A percentile compares a stretch with the other conserved stretches of the same genome.
phyloP scores from a whole-genome alignment of 2,113 vertebrate species.

The Sander lucioperca region DNA sequence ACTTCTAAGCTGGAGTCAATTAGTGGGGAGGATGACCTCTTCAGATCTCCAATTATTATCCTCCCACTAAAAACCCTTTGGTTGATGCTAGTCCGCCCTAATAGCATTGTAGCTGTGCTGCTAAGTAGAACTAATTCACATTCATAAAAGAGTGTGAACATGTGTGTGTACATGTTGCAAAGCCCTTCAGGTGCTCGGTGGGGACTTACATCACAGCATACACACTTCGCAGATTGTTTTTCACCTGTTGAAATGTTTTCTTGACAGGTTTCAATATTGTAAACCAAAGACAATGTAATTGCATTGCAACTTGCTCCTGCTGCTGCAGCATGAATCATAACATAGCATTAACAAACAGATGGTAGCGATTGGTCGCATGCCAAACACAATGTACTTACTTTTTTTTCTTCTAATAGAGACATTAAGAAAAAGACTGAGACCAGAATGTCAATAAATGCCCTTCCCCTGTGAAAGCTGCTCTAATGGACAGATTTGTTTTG shows the following conservation, averaged over 20 bases:
- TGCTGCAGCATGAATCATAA: constrained; percentile 16
- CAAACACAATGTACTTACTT: constrained; percentile 14
- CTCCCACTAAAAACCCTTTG: constrained; percentile 55
- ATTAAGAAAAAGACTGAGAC: not conserved
- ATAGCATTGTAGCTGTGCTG: constrained; percentile 37
- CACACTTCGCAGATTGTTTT: constrained; percentile 23
- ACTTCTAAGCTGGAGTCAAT: constrained; percentile 67
- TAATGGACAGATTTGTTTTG: not conserved
- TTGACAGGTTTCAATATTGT: constrained; percentile 25
- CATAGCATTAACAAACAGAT: constrained; percentile 23
- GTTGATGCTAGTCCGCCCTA: constrained; percentile 52
- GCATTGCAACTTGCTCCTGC: constrained; percentile 2
- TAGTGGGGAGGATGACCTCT: constrained; percentile 61
- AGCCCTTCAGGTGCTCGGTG: not conserved
- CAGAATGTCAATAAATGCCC: not conserved
- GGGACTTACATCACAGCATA: not conserved
- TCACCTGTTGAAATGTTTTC: constrained; percentile 23
- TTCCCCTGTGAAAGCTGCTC: not conserved
- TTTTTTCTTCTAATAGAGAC: constrained; percentile 9
- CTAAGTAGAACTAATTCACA: constrained; percentile 47
- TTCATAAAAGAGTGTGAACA: constrained; percentile 15
- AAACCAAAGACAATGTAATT: constrained; percentile 18
- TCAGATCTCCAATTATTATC: constrained; percentile 59
- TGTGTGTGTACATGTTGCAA: constrained; percentile 8
- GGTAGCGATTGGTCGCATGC: constrained; percentile 24